Base-by-base conservation (phyloP, 2,797 vertebrate species). In the Typhlichthys eigenmanni region DNA sequence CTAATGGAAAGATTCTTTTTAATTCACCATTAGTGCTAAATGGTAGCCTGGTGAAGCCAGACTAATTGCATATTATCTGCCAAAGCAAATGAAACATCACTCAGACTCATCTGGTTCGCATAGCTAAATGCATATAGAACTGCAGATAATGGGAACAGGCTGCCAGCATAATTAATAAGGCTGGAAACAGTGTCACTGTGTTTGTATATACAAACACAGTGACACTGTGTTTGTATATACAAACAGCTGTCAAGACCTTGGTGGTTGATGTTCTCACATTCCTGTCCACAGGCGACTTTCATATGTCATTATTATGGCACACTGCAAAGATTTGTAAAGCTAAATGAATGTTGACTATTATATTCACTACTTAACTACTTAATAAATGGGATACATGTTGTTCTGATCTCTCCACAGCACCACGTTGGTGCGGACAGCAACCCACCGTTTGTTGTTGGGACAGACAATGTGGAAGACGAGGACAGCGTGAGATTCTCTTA, bases 371-470 rank as follows among this genome's bases (percentile, higher is more conserved):
- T 9, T 43, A 43, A 46, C 7, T 9, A 46, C n/a, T n/a, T 19
- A 17, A 7, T 11, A 38, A 45, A 50, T 3, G 45, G 43, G 14
- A 9, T 13, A 55, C 45, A 48, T 14, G 38, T 45, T 17, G 1
- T n/a, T 9, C 17, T 19, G 0, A 63, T 0, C 43, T 47, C 13
- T 79, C 19, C 52, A 50, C 68, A 95, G 95, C 74, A 85, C 53
- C 79, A 62, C 1, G 58, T 58, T 0, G 91, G 92, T 24, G 32
- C 66, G 0, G 91, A 93, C 60, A 93, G 91, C 71, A 93, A 93
- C 64, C 83, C 94, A 32, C 87, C 94, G 1, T 94, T 90, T 19
- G 89, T 95, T 38, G 82, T 91, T 9, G 95, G 95, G 80, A 87
- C 89, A 0, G 88, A 92, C 52, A 84, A 92, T 2, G 87, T 87